Percentiles rank a stretch among this genome's conserved stretches.
Evolutionary conservation across 2,113 vertebrate species (phyloP).

Genomic region (Archocentrus centrarchus): DNA sequence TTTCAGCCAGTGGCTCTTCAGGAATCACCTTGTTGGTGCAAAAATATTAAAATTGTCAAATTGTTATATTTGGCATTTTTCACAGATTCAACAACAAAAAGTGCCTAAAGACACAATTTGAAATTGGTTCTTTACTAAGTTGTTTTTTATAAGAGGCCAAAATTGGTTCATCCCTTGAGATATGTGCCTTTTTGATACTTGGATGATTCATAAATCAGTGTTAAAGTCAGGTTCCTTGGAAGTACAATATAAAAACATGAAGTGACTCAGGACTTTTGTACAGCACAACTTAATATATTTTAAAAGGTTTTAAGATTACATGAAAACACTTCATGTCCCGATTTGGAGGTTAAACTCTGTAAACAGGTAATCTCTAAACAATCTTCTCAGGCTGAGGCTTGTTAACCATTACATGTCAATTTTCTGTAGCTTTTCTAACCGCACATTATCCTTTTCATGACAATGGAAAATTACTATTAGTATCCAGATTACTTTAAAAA

Average conservation of each 20-base stretch:
- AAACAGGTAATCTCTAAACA: neutral
- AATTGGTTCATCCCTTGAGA: neutral
- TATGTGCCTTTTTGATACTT: neutral
- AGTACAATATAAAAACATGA: neutral
- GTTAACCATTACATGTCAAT: neutral
- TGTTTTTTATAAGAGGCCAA: neutral
- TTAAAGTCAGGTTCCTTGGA: neutral
- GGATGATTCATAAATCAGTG: neutral
- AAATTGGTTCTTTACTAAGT: neutral
- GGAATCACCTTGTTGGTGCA: neutral
- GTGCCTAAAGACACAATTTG: neutral
- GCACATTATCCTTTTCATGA: neutral
- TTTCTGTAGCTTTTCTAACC: neutral
- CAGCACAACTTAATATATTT: neutral
- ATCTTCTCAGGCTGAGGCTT: neutral
- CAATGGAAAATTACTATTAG: neutral
- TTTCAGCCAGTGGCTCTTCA: neutral
- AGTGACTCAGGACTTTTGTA: neutral
- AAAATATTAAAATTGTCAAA: neutral
- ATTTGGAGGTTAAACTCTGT: neutral
- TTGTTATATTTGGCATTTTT: fast-evolving
- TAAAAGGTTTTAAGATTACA: neutral
- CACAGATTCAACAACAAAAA: neutral
- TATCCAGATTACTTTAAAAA: constrained; percentile 32
- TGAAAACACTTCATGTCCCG: neutral